phyloP scores from a whole-genome alignment of 2,113 vertebrate genomes.

The Gasterosteus nipponicus region DNA sequence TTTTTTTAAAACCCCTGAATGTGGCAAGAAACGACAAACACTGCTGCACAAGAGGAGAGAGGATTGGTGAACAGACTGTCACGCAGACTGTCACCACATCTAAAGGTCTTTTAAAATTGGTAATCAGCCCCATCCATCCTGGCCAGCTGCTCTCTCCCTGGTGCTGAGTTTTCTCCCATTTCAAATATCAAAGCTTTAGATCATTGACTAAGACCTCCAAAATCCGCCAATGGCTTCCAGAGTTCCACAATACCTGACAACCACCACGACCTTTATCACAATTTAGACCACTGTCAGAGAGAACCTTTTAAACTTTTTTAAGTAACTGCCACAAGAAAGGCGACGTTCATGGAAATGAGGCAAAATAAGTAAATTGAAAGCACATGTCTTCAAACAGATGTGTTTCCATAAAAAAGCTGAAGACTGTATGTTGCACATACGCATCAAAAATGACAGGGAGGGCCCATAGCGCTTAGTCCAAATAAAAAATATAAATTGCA shows the following conservation, averaged over 20 bases:
- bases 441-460: not conserved
- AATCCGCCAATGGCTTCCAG: constrained; percentile 23
- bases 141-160: constrained; percentile 50
- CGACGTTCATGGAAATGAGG: constrained; percentile 24
- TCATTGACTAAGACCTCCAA: constrained; percentile 41
- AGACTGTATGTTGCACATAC: constrained; percentile 19
- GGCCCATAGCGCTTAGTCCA: constrained; percentile 11
- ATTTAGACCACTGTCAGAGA: constrained; percentile 17
- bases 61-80: constrained; percentile 25
- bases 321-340: constrained; percentile 47
- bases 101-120: constrained; percentile 49
- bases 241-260: constrained; percentile 20
- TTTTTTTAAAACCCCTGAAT: constrained; percentile 31
- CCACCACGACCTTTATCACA: constrained; percentile 11
- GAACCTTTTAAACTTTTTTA: constrained; percentile 10
- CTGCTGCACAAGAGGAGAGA: constrained; percentile 30
- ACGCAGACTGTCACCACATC: constrained; percentile 49
- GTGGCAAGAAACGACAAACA: constrained; percentile 60
- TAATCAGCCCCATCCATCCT: constrained; percentile 44
- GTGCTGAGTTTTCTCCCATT: constrained; percentile 36
- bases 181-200: constrained; percentile 51
- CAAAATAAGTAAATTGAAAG: constrained; percentile 31
- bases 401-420: constrained; percentile 20
- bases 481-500: constrained; percentile 21
- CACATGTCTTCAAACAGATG: constrained; percentile 37